A percentile compares a stretch with the other conserved stretches of the same genome.
These are phyloP conservation scores for Campoletis sonorensis DNA, from an alignment of 1,140 invertebrate species.

Conservation along the genomic window DNA sequence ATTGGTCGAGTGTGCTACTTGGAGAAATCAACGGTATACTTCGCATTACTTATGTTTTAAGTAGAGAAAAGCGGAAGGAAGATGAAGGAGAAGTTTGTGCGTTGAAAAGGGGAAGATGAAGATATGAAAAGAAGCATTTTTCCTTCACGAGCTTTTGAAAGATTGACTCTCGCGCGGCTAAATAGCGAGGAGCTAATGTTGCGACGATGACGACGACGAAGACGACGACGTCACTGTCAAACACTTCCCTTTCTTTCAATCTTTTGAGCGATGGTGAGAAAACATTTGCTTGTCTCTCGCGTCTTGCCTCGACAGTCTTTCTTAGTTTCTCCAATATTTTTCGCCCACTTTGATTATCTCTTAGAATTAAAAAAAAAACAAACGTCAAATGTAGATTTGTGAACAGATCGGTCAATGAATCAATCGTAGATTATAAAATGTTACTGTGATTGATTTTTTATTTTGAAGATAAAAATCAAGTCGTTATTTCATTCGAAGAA, in stretches of 20 bases:
- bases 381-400: no score
- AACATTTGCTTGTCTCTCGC: constrained; percentile 53
- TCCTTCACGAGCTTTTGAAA: constrained; percentile 27
- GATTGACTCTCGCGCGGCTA: not conserved
- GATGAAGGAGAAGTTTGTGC: constrained; percentile 30
- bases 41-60: constrained; percentile 63
- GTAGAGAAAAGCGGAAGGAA: constrained; percentile 54
- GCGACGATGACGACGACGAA: not conserved
- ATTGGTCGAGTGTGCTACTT: constrained; percentile 69
- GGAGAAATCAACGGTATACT: constrained; percentile 66
- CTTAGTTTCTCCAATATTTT: constrained; percentile 40
- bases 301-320: constrained; percentile 47
- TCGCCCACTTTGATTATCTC: constrained; percentile 7
- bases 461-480: no score
- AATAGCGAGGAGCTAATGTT: constrained; percentile 39
- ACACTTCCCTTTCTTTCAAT: constrained; percentile 40
- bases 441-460: no score
- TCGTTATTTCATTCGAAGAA: no score
- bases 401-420: no score
- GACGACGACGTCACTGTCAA: constrained; percentile 47
- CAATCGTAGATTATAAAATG: no score
- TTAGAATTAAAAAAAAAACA: no score
- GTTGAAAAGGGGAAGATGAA: constrained; percentile 51
- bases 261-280: constrained; percentile 67
- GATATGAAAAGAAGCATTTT: constrained; percentile 22